Evolutionary conservation across 2,113 vertebrate genomes (phyloP).

Genomic region (Vulpes lagopus): DNA sequence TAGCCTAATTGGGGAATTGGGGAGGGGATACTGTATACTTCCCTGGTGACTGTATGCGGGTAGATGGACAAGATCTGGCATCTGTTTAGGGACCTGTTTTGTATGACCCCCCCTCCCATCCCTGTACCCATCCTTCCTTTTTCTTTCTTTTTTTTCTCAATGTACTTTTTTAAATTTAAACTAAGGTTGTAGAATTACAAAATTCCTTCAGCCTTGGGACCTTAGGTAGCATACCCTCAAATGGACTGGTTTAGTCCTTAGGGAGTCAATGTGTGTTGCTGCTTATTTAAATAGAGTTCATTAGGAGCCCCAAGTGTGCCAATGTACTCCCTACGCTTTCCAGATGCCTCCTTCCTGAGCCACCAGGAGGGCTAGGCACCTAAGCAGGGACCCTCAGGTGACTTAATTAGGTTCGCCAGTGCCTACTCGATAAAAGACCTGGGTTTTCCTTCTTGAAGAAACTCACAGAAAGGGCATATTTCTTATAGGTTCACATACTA

Average conservation of each 20-base stretch:
- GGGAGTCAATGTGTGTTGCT: constrained; percentile 84
- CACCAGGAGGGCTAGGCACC: constrained; percentile 71
- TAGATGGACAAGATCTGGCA: constrained; percentile 88
- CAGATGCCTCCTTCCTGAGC: constrained; percentile 75
- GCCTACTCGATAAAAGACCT: constrained; percentile 33
- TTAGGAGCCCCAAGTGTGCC: constrained; percentile 80
- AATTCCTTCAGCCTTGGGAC: constrained; percentile 53
- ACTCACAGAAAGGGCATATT: neutral
- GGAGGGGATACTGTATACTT: constrained; percentile 81
- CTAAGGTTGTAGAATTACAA: constrained; percentile 76
- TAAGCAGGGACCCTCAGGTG: constrained; percentile 79
- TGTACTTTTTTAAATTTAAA: constrained; percentile 78
- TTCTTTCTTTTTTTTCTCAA: constrained; percentile 84
- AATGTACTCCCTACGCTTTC: constrained; percentile 71
- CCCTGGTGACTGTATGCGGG: constrained; percentile 90
- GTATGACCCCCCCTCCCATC: neutral
- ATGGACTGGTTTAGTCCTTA: constrained; percentile 72
- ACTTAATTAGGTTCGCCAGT: constrained; percentile 73
- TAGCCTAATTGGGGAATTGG: constrained; percentile 75
- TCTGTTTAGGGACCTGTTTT: constrained; percentile 63
- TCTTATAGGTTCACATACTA: constrained; percentile 72
- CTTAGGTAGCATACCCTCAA: constrained; percentile 19
- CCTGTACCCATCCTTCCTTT: constrained; percentile 88
- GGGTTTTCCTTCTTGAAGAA: constrained; percentile 76
- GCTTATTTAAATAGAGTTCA: constrained; percentile 87